Base-by-base conservation (phyloP, 2,797 vertebrate genomes). In the Pampus argenteus region DNA sequence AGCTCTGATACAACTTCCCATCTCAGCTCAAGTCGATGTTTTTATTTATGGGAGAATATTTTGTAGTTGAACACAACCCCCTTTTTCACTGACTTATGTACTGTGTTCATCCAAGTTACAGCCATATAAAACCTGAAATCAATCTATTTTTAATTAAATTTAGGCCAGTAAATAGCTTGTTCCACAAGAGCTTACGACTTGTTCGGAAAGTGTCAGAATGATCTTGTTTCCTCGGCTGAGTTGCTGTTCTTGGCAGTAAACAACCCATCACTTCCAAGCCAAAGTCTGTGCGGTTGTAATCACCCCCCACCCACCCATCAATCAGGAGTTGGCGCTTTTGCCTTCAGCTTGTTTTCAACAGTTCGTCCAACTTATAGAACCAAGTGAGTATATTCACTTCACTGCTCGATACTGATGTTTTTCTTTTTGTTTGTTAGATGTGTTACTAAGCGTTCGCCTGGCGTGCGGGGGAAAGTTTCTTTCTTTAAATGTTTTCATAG, bases 171-270 rank as follows among this genome's bases (percentile, higher is more conserved):
- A 79, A 77, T 66, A 20, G 26, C 49, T 70, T 69, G 78, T 81
- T 80, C 69, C 65, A 73, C 48, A 14, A 79, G 54, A 83, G 57
- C 63, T 2, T 8, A 49, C 68, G 78, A 71, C 66, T 77, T 51
- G 13, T 82, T 84, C 11, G 17, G 25, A 60, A 76, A 72, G 83
- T 82, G 81, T 89, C 87, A 76, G 66, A 88, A 82, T 71, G 73
- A 79, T 84, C 63, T 68, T 74, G 78, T 82, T 83, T 81, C 78
- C 81, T 69, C 59, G 7, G 61, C 68, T 62, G 61, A 83, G 47
- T 82, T 88, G 86, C 76, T 91, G 85, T 87, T 89, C 72, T 90
- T 90, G 89, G 90, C 89, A 88, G 56, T 73, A 81, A 87, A 87
- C 68, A 76, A 78, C 26, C 38, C 20, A 42, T 61, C 54, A 40